These are phyloP conservation scores for Drosophila helvetica DNA, from an alignment of 2,888 invertebrate species.

Conservation along the genomic window DNA sequence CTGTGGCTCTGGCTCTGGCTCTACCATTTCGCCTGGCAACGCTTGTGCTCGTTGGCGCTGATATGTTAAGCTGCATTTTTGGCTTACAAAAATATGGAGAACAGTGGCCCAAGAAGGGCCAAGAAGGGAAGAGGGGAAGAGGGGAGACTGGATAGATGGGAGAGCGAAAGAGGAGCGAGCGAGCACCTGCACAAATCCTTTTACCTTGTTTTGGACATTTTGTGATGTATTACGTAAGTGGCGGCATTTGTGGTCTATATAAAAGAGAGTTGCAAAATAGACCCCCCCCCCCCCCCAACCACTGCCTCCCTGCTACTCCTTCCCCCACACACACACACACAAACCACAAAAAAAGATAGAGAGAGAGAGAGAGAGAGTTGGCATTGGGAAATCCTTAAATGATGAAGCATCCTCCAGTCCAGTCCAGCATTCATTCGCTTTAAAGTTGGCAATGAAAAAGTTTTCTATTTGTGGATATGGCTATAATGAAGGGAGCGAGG, in stretches of 20 bases:
- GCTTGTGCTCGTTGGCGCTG: slow-evolving; percentile 53
- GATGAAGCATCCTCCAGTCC: slow-evolving; percentile 57
- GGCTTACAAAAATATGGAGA: slow-evolving; percentile 76
- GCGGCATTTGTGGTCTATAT: slow-evolving; percentile 72
- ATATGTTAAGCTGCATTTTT: slow-evolving; percentile 78
- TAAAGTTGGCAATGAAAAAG: slow-evolving; percentile 54
- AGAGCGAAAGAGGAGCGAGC: neutral
- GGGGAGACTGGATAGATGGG: neutral
- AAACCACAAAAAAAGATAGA: neutral
- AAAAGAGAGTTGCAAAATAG: slow-evolving; percentile 64
- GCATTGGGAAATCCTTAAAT: slow-evolving; percentile 71
- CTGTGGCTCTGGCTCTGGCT: too few relatives aligned
- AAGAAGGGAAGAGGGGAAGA: neutral
- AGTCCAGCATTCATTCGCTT: slow-evolving; percentile 14
- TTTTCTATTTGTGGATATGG: slow-evolving; percentile 43
- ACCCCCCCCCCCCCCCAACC: slow-evolving; percentile 16
- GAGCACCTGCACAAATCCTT: slow-evolving; percentile 70
- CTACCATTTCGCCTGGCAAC: slow-evolving; percentile 43
- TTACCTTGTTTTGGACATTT: slow-evolving; percentile 77
- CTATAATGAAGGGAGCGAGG: slow-evolving; percentile 34
- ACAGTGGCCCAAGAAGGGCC: slow-evolving; percentile 21
- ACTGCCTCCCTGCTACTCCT: too few relatives aligned
- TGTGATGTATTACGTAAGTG: slow-evolving; percentile 79
- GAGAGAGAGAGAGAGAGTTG: slow-evolving; percentile 17
- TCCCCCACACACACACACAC: too few relatives aligned